Evolutionary conservation across 2,113 vertebrate genomes (phyloP).

Genomic region (Cyanoderma ruficeps): DNA sequence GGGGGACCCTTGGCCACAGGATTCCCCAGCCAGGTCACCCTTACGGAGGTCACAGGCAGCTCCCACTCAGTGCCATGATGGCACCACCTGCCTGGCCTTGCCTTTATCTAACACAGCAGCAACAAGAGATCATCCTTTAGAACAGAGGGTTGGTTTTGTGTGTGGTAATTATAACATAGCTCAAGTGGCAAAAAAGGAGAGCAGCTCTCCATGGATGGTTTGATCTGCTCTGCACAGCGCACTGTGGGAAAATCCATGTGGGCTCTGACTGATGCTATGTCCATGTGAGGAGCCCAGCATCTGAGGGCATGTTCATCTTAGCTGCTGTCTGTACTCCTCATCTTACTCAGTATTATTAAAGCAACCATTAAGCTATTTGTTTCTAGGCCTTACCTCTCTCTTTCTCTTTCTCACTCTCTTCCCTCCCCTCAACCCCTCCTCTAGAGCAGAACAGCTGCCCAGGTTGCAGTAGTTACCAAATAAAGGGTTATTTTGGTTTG

Average conservation of each 20-base stretch:
- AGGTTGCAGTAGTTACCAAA: background rate
- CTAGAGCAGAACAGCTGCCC: background rate
- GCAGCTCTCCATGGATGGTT: background rate
- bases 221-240: fast-evolving
- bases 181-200: background rate
- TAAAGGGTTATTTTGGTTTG: background rate
- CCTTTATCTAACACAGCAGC: background rate
- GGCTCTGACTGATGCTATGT: background rate
- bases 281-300: background rate
- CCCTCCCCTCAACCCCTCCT: background rate
- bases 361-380: background rate
- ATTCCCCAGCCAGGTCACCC: fast-evolving
- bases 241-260: background rate
- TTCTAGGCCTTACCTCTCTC: background rate
- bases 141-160: background rate
- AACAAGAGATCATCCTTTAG: background rate
- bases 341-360: background rate
- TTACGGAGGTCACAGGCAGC: fast-evolving
- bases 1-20: fast-evolving
- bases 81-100: background rate
- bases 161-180: background rate
- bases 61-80: fast-evolving
- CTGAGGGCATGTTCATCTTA: background rate
- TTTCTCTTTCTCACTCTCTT: background rate
- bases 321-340: background rate